A percentile compares a stretch with the other conserved stretches of the same genome.
Evolutionary conservation across 2,888 invertebrate species (phyloP).

Genomic region (Drosophila paucipuncta): DNA sequence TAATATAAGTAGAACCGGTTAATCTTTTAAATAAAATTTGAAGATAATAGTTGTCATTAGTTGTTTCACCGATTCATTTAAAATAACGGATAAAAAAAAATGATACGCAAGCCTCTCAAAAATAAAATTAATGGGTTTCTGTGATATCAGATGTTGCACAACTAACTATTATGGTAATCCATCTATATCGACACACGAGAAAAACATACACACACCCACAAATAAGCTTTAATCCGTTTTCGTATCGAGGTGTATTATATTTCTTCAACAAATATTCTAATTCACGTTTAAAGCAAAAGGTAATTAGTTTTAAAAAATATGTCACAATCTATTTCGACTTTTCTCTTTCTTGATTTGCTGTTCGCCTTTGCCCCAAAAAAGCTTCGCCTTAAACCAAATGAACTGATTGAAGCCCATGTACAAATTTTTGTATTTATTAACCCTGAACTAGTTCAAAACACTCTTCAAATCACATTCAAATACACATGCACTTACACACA

Average conservation of each 20-base stretch:
- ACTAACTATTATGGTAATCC: background rate
- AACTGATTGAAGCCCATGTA: constrained; percentile 24
- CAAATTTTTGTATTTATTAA: constrained; percentile 31
- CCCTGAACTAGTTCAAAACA: constrained; percentile 74
- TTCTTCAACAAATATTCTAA: background rate
- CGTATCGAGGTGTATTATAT: background rate
- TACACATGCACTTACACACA: constrained; percentile 12
- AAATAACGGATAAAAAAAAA: background rate
- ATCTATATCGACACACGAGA: background rate
- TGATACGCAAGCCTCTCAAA: background rate
- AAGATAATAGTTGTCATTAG: background rate
- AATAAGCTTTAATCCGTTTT: background rate
- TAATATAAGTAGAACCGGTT: background rate
- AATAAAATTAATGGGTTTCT: background rate
- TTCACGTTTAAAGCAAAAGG: background rate
- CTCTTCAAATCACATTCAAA: constrained; percentile 40
- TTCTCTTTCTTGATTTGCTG: constrained; percentile 8
- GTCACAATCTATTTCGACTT: constrained; percentile 12
- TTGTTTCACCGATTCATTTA: background rate
- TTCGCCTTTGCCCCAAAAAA: background rate
- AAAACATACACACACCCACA: background rate
- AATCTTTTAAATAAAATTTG: background rate
- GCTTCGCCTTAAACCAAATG: constrained; percentile 21
- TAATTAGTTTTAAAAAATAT: background rate
- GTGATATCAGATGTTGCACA: background rate